Evolutionary conservation across 2,888 invertebrate genomes (phyloP).

Genomic region (Brachyopa scutellaris): DNA sequence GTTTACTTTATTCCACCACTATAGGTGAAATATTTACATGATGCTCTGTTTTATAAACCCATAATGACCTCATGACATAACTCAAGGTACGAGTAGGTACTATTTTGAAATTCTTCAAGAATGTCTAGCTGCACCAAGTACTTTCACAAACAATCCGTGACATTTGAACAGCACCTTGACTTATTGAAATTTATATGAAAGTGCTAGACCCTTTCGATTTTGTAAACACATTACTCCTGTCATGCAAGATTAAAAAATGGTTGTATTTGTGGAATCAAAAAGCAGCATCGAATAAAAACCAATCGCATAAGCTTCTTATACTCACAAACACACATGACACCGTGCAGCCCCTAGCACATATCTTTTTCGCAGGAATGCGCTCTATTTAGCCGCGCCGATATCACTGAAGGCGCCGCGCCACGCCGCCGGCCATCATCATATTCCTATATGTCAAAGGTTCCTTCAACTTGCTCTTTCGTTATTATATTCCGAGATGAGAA

Average conservation of each 20-base stretch:
- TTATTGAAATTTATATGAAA: too few relatives aligned
- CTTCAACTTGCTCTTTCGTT: slow-evolving; percentile 50
- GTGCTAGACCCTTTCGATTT: not conserved
- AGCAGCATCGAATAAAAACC: slow-evolving; percentile 1
- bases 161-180: too few relatives aligned
- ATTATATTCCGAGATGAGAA: slow-evolving; percentile 51
- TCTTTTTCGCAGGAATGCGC: not conserved
- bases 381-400: not conserved
- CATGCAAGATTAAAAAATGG: slow-evolving; percentile 11
- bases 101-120: too few relatives aligned
- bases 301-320: not conserved
- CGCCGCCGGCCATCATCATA: not conserved
- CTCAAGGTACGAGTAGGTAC: too few relatives aligned
- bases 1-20: too few relatives aligned
- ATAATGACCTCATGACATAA: too few relatives aligned
- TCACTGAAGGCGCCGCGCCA: too few relatives aligned
- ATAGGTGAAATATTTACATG: too few relatives aligned
- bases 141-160: not conserved
- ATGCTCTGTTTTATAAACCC: too few relatives aligned
- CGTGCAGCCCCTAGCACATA: not conserved
- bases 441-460: too few relatives aligned
- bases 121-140: too few relatives aligned
- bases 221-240: not conserved
- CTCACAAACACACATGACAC: not conserved
- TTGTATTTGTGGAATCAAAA: slow-evolving; percentile 11